Conservation (phyloP, 2,888 invertebrate genomes). For the Pasiphila rectangulata region DNA sequence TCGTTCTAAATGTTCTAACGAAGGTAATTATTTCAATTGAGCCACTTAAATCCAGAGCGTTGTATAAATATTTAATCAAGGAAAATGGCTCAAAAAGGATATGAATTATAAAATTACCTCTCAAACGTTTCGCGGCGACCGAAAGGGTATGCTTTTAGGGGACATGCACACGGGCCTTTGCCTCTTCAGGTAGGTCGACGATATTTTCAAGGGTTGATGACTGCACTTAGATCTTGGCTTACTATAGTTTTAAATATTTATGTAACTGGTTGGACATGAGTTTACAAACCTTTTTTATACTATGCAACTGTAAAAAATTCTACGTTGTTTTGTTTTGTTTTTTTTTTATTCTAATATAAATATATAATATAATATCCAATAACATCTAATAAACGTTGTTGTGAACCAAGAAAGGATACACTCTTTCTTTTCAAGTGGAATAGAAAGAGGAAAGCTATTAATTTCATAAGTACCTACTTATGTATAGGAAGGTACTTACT, state of each 20-base stretch:
- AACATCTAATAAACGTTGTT: too few species aligned
- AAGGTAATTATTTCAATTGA: slow-evolving; percentile 60
- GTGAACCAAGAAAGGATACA: too few species aligned
- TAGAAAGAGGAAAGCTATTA: too few species aligned
- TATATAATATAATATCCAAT: neutral
- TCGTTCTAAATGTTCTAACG: slow-evolving; percentile 33
- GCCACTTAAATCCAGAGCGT: slow-evolving; percentile 59
- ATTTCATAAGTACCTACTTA: neutral
- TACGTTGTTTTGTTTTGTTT: too few species aligned
- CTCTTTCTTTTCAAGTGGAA: too few species aligned
- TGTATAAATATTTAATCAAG: slow-evolving; percentile 70
- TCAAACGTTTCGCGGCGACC: slow-evolving; percentile 67
- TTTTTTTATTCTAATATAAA: too few species aligned
- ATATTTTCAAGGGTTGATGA: slow-evolving; percentile 57
- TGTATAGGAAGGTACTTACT: too few species aligned
- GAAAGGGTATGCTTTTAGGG: too few species aligned
- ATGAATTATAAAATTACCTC: slow-evolving; percentile 74
- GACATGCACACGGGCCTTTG: slow-evolving; percentile 50
- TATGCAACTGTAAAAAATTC: too few species aligned
- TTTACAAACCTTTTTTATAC: too few species aligned
- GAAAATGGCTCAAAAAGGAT: slow-evolving; percentile 75
- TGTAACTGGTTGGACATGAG: too few species aligned
- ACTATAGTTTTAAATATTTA: too few species aligned
- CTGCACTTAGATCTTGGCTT: slow-evolving; percentile 28
- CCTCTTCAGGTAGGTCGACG: slow-evolving; percentile 36